These are phyloP conservation scores for Artibeus lituratus DNA, from an alignment of 2,797 vertebrate species.

Conservation along the genomic window DNA sequence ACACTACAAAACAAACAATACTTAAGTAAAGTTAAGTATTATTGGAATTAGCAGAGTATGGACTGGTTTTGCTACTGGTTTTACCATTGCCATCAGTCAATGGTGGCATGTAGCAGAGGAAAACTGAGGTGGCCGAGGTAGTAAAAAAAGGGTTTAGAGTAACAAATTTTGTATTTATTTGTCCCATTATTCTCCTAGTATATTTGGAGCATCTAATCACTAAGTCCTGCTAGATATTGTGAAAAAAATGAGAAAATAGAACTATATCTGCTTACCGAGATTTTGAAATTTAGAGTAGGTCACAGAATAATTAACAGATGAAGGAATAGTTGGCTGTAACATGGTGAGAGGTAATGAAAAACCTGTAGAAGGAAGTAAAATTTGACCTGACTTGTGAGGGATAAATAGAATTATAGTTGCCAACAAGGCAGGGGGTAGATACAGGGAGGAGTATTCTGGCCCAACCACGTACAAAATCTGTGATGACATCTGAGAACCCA, in stretches of 20 bases:
- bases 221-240: neutral
- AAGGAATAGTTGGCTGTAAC: neutral
- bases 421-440: neutral
- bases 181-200: neutral
- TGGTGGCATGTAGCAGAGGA: neutral
- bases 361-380: neutral
- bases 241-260: neutral
- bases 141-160: neutral
- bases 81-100: no score
- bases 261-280: neutral
- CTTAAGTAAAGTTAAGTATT: neutral
- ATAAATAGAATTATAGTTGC: neutral
- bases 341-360: neutral
- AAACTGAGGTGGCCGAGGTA: neutral
- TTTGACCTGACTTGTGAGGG: neutral
- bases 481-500: neutral
- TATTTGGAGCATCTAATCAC: neutral
- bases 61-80: neutral
- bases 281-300: neutral
- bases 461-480: neutral
- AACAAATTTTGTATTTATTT: neutral
- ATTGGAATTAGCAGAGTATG: neutral
- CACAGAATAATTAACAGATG: neutral
- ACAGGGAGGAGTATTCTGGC: neutral
- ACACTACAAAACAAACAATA: neutral